phyloP scores from a whole-genome alignment of 2,113 vertebrate species.

The Phalacrocorax aristotelis region DNA sequence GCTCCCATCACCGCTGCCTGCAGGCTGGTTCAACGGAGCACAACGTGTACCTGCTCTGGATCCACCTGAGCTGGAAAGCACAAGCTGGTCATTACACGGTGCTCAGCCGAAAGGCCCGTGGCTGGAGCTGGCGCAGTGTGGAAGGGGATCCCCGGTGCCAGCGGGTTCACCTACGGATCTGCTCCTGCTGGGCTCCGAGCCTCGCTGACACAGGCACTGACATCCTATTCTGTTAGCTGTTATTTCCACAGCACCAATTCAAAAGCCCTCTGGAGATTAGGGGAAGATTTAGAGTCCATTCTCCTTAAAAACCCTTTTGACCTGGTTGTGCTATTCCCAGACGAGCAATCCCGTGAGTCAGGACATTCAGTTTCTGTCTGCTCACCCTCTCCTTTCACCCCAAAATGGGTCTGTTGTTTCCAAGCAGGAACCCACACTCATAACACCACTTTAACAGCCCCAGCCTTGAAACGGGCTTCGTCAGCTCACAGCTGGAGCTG shows the following conservation, averaged over 20 bases:
- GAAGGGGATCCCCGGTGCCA: background rate
- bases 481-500: background rate
- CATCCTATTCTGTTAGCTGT: background rate
- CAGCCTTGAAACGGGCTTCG: background rate
- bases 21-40: background rate
- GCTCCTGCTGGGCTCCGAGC: background rate
- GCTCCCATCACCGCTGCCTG: background rate
- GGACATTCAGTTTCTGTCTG: background rate
- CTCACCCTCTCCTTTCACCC: background rate
- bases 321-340: background rate
- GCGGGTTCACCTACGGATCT: background rate
- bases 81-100: no score
- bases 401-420: background rate
- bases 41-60: no score
- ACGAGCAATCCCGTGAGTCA: background rate
- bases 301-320: background rate
- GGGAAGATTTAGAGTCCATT: background rate
- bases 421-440: background rate
- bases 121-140: background rate
- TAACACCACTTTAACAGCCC: background rate
- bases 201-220: accelerated
- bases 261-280: background rate
- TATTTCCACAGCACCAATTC: background rate
- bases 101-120: background rate
- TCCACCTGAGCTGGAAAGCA: background rate